Base-by-base conservation (phyloP, 2,113 vertebrate genomes). In the Garra rufa region DNA sequence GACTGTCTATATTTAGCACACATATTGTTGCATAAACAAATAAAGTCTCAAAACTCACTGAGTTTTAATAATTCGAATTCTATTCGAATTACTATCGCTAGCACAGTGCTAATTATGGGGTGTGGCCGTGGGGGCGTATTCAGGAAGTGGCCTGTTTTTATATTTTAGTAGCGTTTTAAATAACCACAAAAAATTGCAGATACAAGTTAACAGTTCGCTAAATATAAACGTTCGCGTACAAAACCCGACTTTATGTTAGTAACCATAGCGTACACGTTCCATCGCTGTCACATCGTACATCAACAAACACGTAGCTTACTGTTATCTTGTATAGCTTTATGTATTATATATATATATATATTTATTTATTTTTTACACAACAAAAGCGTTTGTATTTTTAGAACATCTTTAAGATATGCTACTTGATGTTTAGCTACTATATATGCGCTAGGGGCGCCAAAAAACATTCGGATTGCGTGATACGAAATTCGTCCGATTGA, bases 361-460 rank as follows among this genome's bases (percentile, higher is more conserved):
- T n/a, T n/a, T n/a, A n/a, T n/a, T n/a, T n/a, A n/a, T n/a, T 41
- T 41, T 41, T 38, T 19, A 11, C 7, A 24, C 3, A 43, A 9
- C 67, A 11, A 44, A 44, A 8, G 8, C 21, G 10, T 71, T 3
- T 7, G 41, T 44, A 24, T n/a, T 24, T 71, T 28, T 50, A 30
- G 26, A 30, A 19, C 24, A 19, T 15, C 24, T 41, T 21, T 19
- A 19, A n/a, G 5, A 34, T 34, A 34, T n/a, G 19, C 4, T 70
- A 34, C 7, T 70, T 3, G 15, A 1, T 9, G 30, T 1, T 4
- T 11, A 17, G n/a, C 6, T 50, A 9, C 52, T 55, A 19, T 21
- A 30, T 30, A 46, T 50, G 43, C 73, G 73, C 44, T 50, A 75
- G 73, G 71, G 71, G 44, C 71, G 71, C 44, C 44, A 75, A 75